Base-by-base conservation (phyloP, 2,797 vertebrate genomes). In the Mus caroli region DNA sequence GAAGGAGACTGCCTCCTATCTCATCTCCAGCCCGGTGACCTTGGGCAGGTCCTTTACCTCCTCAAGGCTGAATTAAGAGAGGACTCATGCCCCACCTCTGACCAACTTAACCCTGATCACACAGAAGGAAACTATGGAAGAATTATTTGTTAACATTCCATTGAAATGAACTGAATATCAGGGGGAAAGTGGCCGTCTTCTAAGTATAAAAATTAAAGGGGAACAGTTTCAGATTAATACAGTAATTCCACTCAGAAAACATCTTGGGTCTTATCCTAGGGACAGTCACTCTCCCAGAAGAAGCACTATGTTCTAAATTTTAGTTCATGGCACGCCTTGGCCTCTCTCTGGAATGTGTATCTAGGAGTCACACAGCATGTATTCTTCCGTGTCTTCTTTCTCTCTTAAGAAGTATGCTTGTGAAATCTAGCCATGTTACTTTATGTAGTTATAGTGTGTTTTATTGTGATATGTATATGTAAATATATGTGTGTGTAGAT, bases 381-480 rank as follows among this genome's bases (percentile, higher is more conserved):
- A 5, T 69, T 83, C 60, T 95, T 92, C 94, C n/a, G 46, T 84
- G 82, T 75, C 50, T 73, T 37, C 34, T 52, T 94, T 90, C 77
- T 87, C 13, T 76, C 12, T 64, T 43, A 89, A 15, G 6, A 82
- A 60, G 24, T 73, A 15, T 75, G 31, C n/a, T 82, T 88, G 67
- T 94, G 84, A 89, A 77, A 94, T 76, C 50, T 12, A 67, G 34
- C n/a, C 40, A 24, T 67, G 31, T 50, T 76, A 69, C 12, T 46
- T 11, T 46, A 28, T 3, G 4, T 80, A 46, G 24, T 91, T 90
- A 54, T 28, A 28, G 24, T 60, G 94, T 43, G 4, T 92, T 92
- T 88, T 60, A 83, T 40, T 90, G 12, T 34, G 92, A 0, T 40
- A 37, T 34, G 20, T 78, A 19, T 52, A 31, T 3, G 13, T 54